Base-by-base conservation (phyloP, 2,888 invertebrate genomes). In the Falcaria lacertinaria region DNA sequence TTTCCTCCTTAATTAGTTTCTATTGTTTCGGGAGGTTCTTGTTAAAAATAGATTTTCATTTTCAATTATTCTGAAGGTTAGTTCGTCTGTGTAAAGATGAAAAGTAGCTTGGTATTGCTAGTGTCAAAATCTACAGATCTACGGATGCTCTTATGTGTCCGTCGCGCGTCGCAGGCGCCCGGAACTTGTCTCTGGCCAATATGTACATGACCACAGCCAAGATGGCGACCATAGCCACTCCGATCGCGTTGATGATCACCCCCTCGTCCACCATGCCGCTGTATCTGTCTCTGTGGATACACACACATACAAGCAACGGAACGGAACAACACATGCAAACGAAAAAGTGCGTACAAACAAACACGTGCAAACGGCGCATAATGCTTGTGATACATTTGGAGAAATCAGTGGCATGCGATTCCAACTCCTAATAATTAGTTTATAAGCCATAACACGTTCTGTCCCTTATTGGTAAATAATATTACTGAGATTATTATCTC, bases 231-330 rank as follows among this genome's bases (percentile, higher is more conserved):
- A 94, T 87, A 55, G 90, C 86, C 65, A 93, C 91, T 52, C 92
- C 94, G 60, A 94, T 91, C 32, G 92, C 90, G 87, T 94, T 94
- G 75, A 94, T 84, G 70, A 94, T 90, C 64, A 93, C 90, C 14
- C 91, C 92, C 77, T 94, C 94, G 65, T 92, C 91, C 49, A 90
- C 90, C 73, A 92, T 79, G 50, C 84, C 81, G 73, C 89, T 84
- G 88, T 93, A 93, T 52, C 85, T 76, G 68, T 88, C 87, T 60
- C 84, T 85, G 89, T 80, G 84, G 54, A 87, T 74, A 83, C 65
- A 71, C 51, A 76, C 70, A 81, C 74, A 60, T 76, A 57, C 64
- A 72, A 69, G 72, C 79, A 56, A 69, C 63, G 51, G 45, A 7
- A 28, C 28, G 11, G 28, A 11, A 28, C 28, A 28, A 64, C 63